Evolutionary conservation across 2,113 vertebrate genomes (phyloP).

Genomic region (Buteo buteo): DNA sequence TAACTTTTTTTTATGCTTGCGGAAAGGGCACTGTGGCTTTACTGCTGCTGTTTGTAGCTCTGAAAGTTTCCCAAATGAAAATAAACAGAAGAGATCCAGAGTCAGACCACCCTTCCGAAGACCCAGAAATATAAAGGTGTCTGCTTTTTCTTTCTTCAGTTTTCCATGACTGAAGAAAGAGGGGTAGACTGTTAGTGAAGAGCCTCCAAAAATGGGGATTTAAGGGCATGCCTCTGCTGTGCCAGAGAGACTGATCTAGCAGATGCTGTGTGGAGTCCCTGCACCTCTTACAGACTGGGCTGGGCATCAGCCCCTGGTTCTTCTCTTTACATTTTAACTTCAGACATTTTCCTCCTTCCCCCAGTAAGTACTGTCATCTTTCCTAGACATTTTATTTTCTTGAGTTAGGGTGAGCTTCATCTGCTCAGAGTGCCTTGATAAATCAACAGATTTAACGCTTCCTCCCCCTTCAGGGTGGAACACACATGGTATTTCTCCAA

Average conservation of each 20-base stretch:
- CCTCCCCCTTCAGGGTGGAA: not conserved
- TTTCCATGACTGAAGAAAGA: not conserved
- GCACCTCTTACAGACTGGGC: not conserved
- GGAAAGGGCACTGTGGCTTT: not conserved
- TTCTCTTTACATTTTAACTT: not conserved
- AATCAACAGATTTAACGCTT: not conserved
- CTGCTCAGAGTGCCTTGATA: not conserved
- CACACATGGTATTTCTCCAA: not conserved
- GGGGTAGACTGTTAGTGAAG: not conserved
- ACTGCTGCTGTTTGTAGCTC: not conserved
- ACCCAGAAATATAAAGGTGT: not conserved
- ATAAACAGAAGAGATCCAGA: not conserved
- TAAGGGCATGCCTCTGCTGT: not conserved
- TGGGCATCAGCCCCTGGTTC: not conserved
- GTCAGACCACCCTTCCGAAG: not conserved
- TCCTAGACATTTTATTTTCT: not conserved
- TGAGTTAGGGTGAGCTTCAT: not conserved
- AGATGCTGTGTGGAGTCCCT: not conserved
- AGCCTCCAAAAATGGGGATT: not conserved
- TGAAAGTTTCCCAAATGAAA: not conserved
- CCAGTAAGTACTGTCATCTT: not conserved
- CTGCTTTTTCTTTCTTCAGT: not conserved
- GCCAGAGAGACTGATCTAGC: not conserved
- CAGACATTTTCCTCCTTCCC: not conserved
- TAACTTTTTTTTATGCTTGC: not conserved